Conservation (phyloP, 2,888 invertebrate species). For the Spisula subtruncata region DNA sequence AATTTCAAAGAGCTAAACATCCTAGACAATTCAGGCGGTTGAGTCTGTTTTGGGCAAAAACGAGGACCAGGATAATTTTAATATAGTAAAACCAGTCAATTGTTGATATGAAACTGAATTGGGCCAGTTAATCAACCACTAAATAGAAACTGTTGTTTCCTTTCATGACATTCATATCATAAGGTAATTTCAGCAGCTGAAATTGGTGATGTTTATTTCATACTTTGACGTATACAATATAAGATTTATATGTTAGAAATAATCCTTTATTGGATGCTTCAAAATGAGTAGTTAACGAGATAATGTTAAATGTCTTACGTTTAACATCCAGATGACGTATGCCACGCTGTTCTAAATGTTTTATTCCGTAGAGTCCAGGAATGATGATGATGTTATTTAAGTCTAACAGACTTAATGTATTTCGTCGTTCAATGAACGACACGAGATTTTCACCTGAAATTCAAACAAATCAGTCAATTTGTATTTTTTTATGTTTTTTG, state of each 20-base stretch:
- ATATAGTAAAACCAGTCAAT: no score
- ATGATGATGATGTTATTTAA: constrained; percentile 51
- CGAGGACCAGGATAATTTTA: no score
- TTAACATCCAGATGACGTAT: constrained; percentile 68
- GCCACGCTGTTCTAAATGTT: constrained; percentile 48
- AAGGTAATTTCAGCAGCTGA: no score
- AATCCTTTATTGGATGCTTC: neutral
- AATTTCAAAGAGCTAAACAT: no score
- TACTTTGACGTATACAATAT: no score
- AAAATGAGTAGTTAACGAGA: neutral
- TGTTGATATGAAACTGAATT: no score
- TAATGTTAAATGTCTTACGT: constrained; percentile 52
- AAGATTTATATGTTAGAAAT: neutral
- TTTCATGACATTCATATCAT: no score
- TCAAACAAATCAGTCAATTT: neutral
- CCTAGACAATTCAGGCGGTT: no score
- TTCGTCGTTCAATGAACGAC: constrained; percentile 32
- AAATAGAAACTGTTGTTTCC: no score
- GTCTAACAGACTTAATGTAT: constrained; percentile 32
- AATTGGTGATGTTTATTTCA: no score
- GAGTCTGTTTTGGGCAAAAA: no score
- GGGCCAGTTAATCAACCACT: no score
- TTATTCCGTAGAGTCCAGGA: constrained; percentile 60
- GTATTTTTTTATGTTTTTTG: neutral
- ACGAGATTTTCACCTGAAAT: constrained; percentile 40